Conservation (phyloP, 2,113 vertebrate species). For the Alectura lathami region DNA sequence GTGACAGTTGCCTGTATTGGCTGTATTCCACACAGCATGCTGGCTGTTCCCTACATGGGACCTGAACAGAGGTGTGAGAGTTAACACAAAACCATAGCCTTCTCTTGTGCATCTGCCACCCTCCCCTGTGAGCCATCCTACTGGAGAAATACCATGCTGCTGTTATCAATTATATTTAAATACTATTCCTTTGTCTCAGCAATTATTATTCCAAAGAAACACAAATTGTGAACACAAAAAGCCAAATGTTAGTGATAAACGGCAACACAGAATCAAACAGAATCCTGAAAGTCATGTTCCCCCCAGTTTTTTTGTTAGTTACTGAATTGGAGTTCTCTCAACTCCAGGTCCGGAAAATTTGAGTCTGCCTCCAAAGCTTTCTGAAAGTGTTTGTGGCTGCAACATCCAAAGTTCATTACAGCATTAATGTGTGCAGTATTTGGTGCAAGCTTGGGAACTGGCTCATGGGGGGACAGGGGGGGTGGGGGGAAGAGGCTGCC, state of each 20-base stretch:
- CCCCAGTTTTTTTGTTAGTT: not conserved
- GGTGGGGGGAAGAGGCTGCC: not conserved
- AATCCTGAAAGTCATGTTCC: not conserved
- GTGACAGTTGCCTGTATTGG: conserved; percentile 79
- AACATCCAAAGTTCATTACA: not conserved
- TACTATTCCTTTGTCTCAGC: not conserved
- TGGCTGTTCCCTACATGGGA: conserved; percentile 86
- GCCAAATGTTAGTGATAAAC: not conserved
- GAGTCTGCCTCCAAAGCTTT: not conserved
- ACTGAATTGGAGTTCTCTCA: not conserved
- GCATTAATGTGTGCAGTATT: rapidly evolving
- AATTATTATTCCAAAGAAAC: not conserved
- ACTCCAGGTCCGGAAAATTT: not conserved
- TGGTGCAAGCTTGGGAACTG: not conserved
- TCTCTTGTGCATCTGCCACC: not conserved
- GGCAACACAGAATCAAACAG: not conserved
- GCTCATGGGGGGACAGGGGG: rapidly evolving
- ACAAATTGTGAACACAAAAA: not conserved
- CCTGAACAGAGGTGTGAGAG: conserved; percentile 72
- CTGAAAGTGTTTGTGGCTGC: not conserved
- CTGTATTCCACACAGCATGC: conserved; percentile 84
- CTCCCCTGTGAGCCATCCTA: not conserved
- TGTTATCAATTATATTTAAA: not conserved
- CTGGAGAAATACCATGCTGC: not conserved
- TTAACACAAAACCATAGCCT: not conserved